Conservation (phyloP, 2,797 vertebrate species). For the Crocodylus rhombifer region DNA sequence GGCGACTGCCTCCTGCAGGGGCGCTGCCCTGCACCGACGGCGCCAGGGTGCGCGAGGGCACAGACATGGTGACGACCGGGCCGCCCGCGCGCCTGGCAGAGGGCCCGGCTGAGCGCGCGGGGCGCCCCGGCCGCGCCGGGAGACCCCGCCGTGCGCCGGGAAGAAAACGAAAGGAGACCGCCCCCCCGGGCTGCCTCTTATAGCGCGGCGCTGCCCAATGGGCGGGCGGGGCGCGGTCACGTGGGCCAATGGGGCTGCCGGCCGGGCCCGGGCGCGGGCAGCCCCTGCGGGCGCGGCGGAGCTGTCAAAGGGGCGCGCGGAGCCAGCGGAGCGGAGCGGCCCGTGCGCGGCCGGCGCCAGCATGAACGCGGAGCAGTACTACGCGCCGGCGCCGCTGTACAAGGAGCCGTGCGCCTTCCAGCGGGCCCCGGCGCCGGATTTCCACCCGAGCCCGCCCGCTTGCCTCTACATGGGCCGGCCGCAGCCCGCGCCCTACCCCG, state of each 20-base stretch:
- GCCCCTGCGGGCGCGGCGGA: conserved; percentile 5
- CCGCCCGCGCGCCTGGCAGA: too few species aligned
- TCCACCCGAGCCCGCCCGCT: conserved; percentile 90
- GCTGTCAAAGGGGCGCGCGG: conserved; percentile 81
- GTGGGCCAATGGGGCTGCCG: conserved; percentile 71
- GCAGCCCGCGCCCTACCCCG: conserved; percentile 86
- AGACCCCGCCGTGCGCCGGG: neutral
- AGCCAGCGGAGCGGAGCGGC: conserved; percentile 37
- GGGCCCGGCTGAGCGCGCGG: too few species aligned
- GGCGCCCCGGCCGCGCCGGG: neutral
- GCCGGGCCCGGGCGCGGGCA: neutral
- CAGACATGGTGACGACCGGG: too few species aligned
- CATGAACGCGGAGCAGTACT: conserved; percentile 96
- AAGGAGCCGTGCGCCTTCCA: conserved; percentile 95
- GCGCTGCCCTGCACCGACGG: neutral
- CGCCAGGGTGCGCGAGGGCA: neutral
- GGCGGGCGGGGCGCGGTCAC: conserved; percentile 53
- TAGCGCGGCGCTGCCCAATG: conserved; percentile 64
- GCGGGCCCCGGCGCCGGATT: conserved; percentile 88
- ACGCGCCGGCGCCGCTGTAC: conserved; percentile 89
- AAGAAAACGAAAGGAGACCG: conserved; percentile 26
- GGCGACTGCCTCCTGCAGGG: neutral
- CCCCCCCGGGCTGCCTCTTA: conserved; percentile 38
- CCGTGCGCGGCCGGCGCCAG: conserved; percentile 40
- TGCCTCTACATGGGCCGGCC: conserved; percentile 95